These are phyloP conservation scores for Syngnathus floridae DNA, from an alignment of 2,113 vertebrate species.

Conservation along the genomic window DNA sequence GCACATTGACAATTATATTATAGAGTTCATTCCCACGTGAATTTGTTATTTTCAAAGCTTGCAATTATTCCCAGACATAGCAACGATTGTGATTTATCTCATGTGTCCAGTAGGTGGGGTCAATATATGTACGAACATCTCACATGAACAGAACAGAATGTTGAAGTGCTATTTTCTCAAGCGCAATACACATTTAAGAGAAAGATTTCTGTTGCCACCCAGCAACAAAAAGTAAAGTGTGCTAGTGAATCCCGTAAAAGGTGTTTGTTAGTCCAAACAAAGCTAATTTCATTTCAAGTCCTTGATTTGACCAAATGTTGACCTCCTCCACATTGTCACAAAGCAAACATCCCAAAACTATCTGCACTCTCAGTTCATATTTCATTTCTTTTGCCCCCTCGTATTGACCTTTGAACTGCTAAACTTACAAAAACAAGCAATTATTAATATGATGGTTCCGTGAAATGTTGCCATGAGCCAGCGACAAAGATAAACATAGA, in stretches of 20 bases:
- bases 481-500: constrained; percentile 1
- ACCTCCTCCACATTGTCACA: constrained; percentile 12
- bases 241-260: constrained; percentile 14
- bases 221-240: constrained; percentile 25
- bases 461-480: neutral
- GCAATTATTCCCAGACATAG: constrained; percentile 29
- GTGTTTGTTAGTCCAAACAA: constrained; percentile 18
- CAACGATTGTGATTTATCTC: constrained; percentile 42
- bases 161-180: constrained; percentile 19
- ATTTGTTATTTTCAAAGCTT: constrained; percentile 28
- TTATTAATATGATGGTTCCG: neutral
- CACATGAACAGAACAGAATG: constrained; percentile 14
- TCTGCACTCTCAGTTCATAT: neutral
- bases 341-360: constrained; percentile 1
- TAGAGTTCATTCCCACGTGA: neutral
- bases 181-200: neutral
- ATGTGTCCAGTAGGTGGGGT: constrained; percentile 8
- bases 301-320: constrained; percentile 27
- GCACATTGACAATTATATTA: constrained; percentile 7
- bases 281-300: constrained; percentile 13
- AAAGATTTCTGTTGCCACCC: neutral
- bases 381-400: constrained; percentile 1
- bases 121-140: constrained; percentile 25
- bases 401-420: neutral
- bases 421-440: neutral